Conservation (phyloP, 2,797 vertebrate species). For the Somateria mollissima region DNA sequence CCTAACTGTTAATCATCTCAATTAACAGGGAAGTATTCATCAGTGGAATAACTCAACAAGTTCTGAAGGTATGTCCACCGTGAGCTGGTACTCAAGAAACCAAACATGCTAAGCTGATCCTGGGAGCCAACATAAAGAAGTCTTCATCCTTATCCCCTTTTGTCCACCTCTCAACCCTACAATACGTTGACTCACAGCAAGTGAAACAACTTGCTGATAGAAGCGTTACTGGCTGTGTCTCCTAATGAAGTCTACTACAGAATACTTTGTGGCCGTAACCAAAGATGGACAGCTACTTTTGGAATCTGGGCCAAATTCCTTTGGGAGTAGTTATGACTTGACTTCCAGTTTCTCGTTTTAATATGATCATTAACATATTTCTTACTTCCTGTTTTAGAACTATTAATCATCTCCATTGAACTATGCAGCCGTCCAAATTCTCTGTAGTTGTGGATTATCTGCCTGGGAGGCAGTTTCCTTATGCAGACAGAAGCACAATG, state of each 20-base stretch:
- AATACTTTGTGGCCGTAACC: neutral
- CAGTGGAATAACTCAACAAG: neutral
- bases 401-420: neutral
- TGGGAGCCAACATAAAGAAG: neutral
- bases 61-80: neutral
- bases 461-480: neutral
- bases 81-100: constrained; percentile 18
- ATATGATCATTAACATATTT: neutral
- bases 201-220: neutral
- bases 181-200: accelerated
- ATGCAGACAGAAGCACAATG: neutral
- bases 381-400: constrained; percentile 40
- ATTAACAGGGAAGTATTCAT: neutral
- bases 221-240: neutral
- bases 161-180: neutral
- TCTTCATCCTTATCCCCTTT: neutral
- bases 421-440: neutral
- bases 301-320: constrained; percentile 38
- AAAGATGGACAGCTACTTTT: neutral
- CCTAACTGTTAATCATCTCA: neutral
- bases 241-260: neutral
- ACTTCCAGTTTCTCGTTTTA: constrained; percentile 25
- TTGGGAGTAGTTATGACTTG: constrained; percentile 3
- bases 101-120: neutral
- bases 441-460: neutral